Evolutionary conservation across 2,888 invertebrate genomes (phyloP).

Genomic region (Podotricha telesiphe): DNA sequence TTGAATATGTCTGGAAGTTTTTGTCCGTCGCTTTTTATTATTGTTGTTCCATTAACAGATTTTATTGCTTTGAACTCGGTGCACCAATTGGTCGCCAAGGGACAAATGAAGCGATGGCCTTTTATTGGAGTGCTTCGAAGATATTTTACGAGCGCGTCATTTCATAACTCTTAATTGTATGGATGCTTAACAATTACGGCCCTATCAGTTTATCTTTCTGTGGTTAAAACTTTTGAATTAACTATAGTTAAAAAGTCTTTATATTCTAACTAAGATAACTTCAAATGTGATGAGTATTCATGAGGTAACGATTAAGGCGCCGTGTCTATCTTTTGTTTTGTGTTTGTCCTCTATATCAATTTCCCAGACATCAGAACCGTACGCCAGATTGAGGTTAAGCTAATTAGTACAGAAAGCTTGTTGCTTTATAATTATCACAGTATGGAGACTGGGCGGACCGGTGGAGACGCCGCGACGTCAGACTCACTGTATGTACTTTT

Average conservation of each 20-base stretch:
- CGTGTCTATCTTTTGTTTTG: constrained; percentile 39
- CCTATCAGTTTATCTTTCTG: constrained; percentile 46
- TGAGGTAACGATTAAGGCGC: constrained; percentile 1
- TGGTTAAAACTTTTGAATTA: constrained; percentile 14
- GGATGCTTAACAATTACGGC: constrained; percentile 54
- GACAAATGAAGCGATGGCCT: constrained; percentile 62
- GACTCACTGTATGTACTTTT: constrained; percentile 23
- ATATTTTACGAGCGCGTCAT: constrained; percentile 62
- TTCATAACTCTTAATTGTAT: constrained; percentile 57
- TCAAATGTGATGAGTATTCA: background rate
- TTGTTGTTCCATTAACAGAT: constrained; percentile 72
- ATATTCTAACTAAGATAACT: background rate
- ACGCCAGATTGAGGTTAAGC: constrained; percentile 33
- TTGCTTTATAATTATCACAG: constrained; percentile 42
- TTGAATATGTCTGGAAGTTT: constrained; percentile 64
- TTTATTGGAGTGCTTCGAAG: constrained; percentile 61
- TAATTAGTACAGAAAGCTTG: constrained; percentile 42
- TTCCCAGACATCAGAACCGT: constrained; percentile 39
- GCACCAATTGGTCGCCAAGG: constrained; percentile 69
- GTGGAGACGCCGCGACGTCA: constrained; percentile 24
- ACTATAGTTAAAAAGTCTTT: background rate
- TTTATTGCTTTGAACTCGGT: constrained; percentile 66
- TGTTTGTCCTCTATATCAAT: constrained; percentile 38
- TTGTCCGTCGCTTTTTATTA: constrained; percentile 68
- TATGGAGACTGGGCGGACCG: constrained; percentile 39